Conservation (phyloP, 2,888 invertebrate species). For the Monopis laevigella region DNA sequence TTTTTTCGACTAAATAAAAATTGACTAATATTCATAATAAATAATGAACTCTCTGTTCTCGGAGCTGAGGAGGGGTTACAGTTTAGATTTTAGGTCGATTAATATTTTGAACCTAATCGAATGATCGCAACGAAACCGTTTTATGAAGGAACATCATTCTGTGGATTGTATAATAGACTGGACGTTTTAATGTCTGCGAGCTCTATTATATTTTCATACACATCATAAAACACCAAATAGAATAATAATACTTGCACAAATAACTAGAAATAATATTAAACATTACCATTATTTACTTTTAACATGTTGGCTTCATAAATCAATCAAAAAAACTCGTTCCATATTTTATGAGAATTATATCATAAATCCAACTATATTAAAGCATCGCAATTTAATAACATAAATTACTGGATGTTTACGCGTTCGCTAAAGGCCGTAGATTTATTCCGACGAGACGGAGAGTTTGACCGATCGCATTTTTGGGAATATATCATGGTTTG, state of each 20-base stretch:
- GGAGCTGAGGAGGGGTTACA: constrained; percentile 42
- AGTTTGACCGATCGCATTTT: constrained; percentile 28
- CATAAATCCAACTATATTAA: too few relatives aligned
- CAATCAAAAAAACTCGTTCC: too few relatives aligned
- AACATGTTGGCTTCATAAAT: too few relatives aligned
- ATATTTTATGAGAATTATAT: too few relatives aligned
- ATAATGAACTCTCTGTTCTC: constrained; percentile 62
- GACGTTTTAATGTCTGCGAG: too few relatives aligned
- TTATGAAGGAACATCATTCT: too few relatives aligned
- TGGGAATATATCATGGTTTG: constrained; percentile 54
- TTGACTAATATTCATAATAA: constrained; percentile 69
- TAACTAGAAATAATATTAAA: too few relatives aligned
- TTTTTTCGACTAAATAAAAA: constrained; percentile 67
- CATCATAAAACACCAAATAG: too few relatives aligned
- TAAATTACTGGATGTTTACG: constrained; percentile 10
- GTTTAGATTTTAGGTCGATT: constrained; percentile 52
- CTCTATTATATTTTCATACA: too few relatives aligned
- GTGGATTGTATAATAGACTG: too few relatives aligned
- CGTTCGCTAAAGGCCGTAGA: constrained; percentile 21
- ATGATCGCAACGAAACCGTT: constrained; percentile 18
- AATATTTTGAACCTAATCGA: constrained; percentile 39
- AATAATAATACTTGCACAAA: too few relatives aligned
- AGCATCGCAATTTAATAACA: constrained; percentile 4
- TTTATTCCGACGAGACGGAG: constrained; percentile 25
- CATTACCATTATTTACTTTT: too few relatives aligned